These are phyloP conservation scores for Caradrina clavipalpis DNA, from an alignment of 2,888 invertebrate species.

Conservation along the genomic window DNA sequence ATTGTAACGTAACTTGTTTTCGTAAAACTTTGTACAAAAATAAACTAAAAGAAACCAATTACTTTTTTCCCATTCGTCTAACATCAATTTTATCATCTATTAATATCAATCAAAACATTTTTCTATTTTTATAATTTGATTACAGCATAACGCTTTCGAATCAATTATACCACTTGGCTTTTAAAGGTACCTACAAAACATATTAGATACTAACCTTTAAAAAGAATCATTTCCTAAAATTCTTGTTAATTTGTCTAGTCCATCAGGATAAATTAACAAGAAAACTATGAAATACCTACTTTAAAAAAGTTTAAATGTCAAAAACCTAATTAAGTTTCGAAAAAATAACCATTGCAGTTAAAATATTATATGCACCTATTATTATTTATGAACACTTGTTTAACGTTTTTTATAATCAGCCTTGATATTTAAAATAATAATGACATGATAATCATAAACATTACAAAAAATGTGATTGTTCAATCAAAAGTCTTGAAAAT, in stretches of 20 bases:
- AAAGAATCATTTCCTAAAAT: background rate
- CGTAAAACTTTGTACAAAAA: background rate
- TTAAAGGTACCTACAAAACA: background rate
- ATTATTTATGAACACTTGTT: conserved; percentile 10
- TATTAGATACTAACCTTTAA: background rate
- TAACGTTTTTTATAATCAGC: conserved; percentile 22
- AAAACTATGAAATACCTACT: background rate
- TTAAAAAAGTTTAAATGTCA: conserved; percentile 3
- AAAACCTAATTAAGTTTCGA: conserved; percentile 1
- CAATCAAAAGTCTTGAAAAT: conserved; percentile 29
- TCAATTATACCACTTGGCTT: background rate
- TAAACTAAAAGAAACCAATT: conserved; percentile 1
- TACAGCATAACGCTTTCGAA: conserved; percentile 3
- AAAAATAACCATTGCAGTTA: conserved; percentile 6
- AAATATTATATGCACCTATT: background rate
- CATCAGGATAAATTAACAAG: too few species aligned
- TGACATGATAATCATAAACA: conserved; percentile 17
- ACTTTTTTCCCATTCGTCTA: background rate
- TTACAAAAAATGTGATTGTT: conserved; percentile 32
- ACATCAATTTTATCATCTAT: background rate
- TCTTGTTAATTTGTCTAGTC: background rate
- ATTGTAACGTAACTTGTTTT: background rate
- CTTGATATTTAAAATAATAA: conserved; percentile 57
- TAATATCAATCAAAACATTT: too few species aligned
- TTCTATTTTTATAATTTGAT: background rate